Conservation (phyloP, 1,140 invertebrate species). For the Drosophila sulfurigaster region DNA sequence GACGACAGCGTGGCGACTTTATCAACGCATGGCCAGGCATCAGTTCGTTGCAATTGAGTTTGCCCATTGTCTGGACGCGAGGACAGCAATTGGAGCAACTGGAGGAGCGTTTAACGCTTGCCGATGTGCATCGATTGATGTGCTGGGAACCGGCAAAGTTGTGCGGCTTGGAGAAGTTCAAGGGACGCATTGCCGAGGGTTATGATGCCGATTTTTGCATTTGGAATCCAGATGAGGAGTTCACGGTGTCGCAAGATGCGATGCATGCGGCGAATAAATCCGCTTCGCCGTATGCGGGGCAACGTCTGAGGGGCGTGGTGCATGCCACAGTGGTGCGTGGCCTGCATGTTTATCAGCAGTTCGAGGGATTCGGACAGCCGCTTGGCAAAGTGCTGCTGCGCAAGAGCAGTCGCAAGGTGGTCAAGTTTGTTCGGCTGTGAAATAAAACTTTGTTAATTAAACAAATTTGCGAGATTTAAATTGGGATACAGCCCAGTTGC, state of each 20-base stretch:
- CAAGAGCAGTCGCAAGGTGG: constrained; percentile 75
- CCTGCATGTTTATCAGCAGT: constrained; percentile 85
- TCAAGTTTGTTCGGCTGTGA: constrained; percentile 78
- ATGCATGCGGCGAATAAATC: constrained; percentile 87
- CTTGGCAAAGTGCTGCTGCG: constrained; percentile 78
- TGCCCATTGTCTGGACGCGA: constrained; percentile 89
- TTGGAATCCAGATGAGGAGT: constrained; percentile 88
- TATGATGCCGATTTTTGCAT: constrained; percentile 90
- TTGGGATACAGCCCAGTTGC: constrained; percentile 2
- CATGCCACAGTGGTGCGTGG: constrained; percentile 87
- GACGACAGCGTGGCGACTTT: constrained; percentile 86
- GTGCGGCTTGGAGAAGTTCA: constrained; percentile 87
- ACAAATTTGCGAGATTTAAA: constrained; percentile 16
- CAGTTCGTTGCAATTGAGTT: constrained; percentile 89
- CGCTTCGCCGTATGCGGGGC: constrained; percentile 87
- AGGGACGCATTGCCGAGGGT: constrained; percentile 88
- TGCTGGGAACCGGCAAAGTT: constrained; percentile 87
- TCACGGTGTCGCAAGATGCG: constrained; percentile 85
- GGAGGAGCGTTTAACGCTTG: constrained; percentile 68
- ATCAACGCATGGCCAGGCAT: constrained; percentile 91
- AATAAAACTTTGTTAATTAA: constrained; percentile 68
- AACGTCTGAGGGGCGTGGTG: constrained; percentile 86
- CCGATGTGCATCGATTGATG: constrained; percentile 87
- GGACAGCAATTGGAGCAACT: constrained; percentile 76
- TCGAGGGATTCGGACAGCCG: constrained; percentile 79